A percentile compares a stretch with the other conserved stretches of the same genome.
phyloP scores from a whole-genome alignment of 2,113 vertebrate genomes.

The Vanacampus margaritifer region DNA sequence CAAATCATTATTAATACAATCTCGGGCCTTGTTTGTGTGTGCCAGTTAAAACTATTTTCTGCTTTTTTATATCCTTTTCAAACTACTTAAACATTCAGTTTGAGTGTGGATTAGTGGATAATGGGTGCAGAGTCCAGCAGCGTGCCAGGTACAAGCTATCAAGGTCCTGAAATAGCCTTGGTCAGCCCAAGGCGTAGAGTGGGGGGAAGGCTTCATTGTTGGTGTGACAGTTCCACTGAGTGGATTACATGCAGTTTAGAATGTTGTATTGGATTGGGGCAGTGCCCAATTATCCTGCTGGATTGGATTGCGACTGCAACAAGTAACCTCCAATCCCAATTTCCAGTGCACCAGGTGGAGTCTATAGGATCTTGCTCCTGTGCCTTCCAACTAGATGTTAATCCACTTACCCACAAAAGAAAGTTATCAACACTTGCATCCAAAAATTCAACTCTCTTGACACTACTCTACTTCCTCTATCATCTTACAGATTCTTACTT shows the following conservation, averaged over 20 bases:
- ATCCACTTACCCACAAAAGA: constrained; percentile 43
- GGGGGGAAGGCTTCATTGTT: constrained; percentile 59
- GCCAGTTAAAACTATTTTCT: constrained; percentile 49
- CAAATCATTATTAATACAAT: constrained; percentile 57
- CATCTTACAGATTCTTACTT: background rate
- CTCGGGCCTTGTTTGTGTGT: constrained; percentile 55
- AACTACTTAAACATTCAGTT: constrained; percentile 60
- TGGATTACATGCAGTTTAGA: constrained; percentile 77
- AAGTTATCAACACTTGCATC: constrained; percentile 33
- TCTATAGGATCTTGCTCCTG: constrained; percentile 34
- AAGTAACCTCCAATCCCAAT: constrained; percentile 63
- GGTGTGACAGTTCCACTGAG: constrained; percentile 70
- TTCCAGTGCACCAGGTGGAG: constrained; percentile 60
- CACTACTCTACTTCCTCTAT: background rate
- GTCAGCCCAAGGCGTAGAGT: constrained; percentile 39
- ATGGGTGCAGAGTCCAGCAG: constrained; percentile 60
- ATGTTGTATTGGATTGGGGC: constrained; percentile 68
- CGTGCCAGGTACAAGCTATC: constrained; percentile 67
- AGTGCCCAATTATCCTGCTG: constrained; percentile 66
- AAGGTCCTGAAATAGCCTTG: constrained; percentile 63
- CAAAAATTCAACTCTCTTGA: constrained; percentile 13
- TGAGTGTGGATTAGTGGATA: constrained; percentile 70
- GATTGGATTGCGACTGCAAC: constrained; percentile 63
- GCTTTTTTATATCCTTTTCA: constrained; percentile 61
- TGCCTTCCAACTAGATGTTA: constrained; percentile 43